Percentiles rank a stretch among this genome's conserved stretches.
Conservation (phyloP, 2,797 vertebrate species). For the Lateolabrax maculatus region DNA sequence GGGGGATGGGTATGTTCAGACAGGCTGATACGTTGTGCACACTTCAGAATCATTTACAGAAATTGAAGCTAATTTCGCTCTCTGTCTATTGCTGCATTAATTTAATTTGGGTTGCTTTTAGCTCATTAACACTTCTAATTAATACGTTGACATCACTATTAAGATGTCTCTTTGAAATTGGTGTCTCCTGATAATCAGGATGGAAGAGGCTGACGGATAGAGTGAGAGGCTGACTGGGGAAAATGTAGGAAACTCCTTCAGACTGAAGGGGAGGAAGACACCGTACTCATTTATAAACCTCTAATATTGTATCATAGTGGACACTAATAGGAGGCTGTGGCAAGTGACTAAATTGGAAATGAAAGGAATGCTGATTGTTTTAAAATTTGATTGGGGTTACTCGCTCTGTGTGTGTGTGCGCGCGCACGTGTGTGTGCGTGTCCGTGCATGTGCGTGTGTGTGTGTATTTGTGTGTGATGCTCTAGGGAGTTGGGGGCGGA, state of each 20-base stretch:
- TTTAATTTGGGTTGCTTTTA: constrained; percentile 99
- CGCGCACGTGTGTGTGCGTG: constrained; percentile 25
- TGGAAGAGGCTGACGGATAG: constrained; percentile 97
- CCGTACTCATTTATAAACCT: constrained; percentile 79
- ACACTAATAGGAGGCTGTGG: constrained; percentile 86
- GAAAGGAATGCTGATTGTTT: constrained; percentile 89
- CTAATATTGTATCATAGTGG: constrained; percentile 83
- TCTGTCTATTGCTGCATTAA: constrained; percentile 99
- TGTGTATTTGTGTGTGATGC: constrained; percentile 38
- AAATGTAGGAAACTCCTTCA: constrained; percentile 80
- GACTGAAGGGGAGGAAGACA: constrained; percentile 69
- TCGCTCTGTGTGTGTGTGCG: constrained; percentile 35
- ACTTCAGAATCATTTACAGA: constrained; percentile 99
- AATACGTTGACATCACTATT: constrained; percentile 99
- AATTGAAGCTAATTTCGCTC: constrained; percentile 99
- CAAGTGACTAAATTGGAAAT: constrained; percentile 88
- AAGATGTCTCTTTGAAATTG: constrained; percentile 99
- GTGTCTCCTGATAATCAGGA: constrained; percentile 99
- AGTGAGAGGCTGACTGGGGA: constrained; percentile 90
- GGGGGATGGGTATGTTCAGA: constrained; percentile 98
- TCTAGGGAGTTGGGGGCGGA: constrained; percentile 77
- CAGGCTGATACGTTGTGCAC: constrained; percentile 99
- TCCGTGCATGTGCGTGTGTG: constrained; percentile 22
- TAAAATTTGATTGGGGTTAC: constrained; percentile 83
- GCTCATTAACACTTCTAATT: constrained; percentile 99